Evolutionary conservation across 2,113 vertebrate genomes (phyloP).

Genomic region (Cochlearius cochlearius): DNA sequence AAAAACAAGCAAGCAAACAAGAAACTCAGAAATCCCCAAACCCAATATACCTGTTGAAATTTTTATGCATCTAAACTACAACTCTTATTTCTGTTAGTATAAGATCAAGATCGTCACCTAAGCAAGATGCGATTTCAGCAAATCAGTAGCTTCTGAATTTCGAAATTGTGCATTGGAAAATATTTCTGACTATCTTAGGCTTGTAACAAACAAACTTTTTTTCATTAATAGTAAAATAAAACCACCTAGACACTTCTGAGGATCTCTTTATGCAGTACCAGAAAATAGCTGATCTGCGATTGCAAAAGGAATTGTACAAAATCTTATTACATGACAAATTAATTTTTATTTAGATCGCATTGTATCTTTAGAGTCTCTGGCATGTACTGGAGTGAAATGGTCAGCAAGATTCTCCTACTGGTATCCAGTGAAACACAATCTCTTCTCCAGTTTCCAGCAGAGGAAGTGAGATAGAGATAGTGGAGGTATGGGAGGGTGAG

Average conservation of each 20-base stretch:
- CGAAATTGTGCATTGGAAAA: background rate
- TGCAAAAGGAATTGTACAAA: background rate
- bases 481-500: background rate
- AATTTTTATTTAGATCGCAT: background rate
- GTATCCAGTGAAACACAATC: background rate
- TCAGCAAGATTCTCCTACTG: accelerated
- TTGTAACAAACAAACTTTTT: background rate
- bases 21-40: background rate
- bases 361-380: background rate
- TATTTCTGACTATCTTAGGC: background rate
- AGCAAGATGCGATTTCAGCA: background rate
- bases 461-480: background rate
- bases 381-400: accelerated
- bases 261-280: background rate
- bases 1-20: background rate
- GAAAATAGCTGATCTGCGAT: background rate
- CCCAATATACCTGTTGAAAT: background rate
- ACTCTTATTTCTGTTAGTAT: background rate
- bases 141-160: background rate
- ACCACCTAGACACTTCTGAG: background rate
- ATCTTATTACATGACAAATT: background rate
- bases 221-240: background rate
- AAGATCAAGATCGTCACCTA: background rate
- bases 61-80: background rate
- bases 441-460: background rate